Base-by-base conservation (phyloP, 2,113 vertebrate genomes). In the Atherinomorus stipes region DNA sequence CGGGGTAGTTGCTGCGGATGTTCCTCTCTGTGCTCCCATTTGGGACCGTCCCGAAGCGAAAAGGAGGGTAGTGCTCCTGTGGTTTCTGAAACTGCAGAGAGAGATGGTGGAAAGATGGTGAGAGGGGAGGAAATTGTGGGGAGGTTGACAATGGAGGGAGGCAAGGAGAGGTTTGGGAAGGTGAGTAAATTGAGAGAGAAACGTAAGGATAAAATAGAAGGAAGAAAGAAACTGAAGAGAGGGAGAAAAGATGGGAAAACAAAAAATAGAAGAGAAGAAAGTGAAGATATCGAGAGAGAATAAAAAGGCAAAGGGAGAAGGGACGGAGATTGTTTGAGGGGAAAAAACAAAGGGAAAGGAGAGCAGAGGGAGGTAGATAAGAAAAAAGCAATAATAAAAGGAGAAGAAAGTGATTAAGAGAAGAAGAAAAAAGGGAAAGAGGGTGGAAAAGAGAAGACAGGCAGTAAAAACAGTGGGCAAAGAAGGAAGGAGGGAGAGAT, bases 21-120 rank as follows among this genome's bases (percentile, higher is more conserved):
- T 99, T 99, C 66, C 97, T 93, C 88, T 99, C 98, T 0, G 98
- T 99, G 95, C 98, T 99, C 78, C 98, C 98, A 0, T 99, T 99
- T 86, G 98, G 98, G 68, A 99, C 98, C 0, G 98, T 99, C 86
- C 98, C 98, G 0, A 99, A 99, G 86, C 98, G 96, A 81, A 99
- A 99, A 0, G 98, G 97, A 0, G 98, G 97, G 77, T 99, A 99
- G 83, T 99, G 98, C 81, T 99, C 97, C 22, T 98, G 97, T 0
- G 98, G 98, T 89, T 94, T 95, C 94, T 99, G 98, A 71, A 99
- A 99, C 98, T 99, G 90, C 3, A 52, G 74, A 57, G 72, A 64
- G 64, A 77, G 5, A 47, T 34, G 31, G 25, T 71, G 42, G 64
- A 52, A 19, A 34, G 63, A 44, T 50, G 21, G 42, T 38, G 42